phyloP scores from a whole-genome alignment of 1,140 invertebrate genomes.

The Zaprionus ornatus region DNA sequence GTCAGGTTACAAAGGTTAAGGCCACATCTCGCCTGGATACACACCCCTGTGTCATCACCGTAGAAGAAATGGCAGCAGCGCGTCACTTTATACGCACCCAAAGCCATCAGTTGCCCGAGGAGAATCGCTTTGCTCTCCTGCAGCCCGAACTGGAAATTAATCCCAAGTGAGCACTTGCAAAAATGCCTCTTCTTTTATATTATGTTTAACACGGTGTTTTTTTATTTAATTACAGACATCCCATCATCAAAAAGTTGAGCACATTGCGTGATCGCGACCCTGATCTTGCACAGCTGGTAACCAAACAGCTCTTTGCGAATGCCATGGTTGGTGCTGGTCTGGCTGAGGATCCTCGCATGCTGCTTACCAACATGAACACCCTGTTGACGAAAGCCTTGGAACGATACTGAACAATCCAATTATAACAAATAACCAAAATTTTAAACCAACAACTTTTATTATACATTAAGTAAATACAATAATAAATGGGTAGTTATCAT shows the following conservation, averaged over 20 bases:
- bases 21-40: constrained; percentile 92
- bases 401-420: constrained; percentile 86
- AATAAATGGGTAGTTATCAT: not conserved
- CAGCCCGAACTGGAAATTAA: constrained; percentile 97
- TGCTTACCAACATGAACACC: constrained; percentile 94
- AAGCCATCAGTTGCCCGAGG: constrained; percentile 92
- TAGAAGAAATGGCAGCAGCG: constrained; percentile 97
- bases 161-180: constrained; percentile 87
- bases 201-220: not conserved
- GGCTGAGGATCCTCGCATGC: constrained; percentile 94
- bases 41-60: constrained; percentile 97
- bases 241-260: constrained; percentile 95
- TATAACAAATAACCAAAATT: constrained; percentile 18
- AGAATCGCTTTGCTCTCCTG: constrained; percentile 93
- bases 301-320: constrained; percentile 96
- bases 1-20: constrained; percentile 92
- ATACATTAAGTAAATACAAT: not conserved
- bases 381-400: constrained; percentile 93
- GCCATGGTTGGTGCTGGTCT: constrained; percentile 97
- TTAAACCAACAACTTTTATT: not conserved
- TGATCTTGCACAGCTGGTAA: constrained; percentile 92
- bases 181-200: too few species aligned
- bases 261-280: constrained; percentile 90
- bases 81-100: constrained; percentile 97
- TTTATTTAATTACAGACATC: constrained; percentile 87